Percentiles rank a stretch among this genome's conserved stretches.
Conservation (phyloP, 2,888 invertebrate species). For the Chirona hameri region DNA sequence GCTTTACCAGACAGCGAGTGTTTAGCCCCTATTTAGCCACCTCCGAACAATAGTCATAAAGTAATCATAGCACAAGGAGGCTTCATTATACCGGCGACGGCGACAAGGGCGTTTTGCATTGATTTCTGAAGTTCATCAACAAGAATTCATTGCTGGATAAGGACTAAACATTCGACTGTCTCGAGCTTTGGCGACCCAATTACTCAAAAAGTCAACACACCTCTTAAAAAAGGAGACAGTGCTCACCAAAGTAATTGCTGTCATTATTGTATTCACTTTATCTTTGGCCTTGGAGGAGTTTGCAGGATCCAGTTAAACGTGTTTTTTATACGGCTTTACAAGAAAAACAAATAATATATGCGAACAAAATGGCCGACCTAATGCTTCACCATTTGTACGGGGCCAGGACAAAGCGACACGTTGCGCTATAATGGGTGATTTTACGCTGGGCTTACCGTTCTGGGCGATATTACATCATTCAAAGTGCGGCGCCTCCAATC, state of each 20-base stretch:
- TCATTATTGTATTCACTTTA: not conserved
- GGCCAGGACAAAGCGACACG: not conserved
- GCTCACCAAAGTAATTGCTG: not conserved
- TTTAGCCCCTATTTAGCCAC: too few species aligned
- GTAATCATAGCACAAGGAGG: too few species aligned
- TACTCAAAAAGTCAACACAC: too few species aligned
- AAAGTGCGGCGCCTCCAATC: not conserved
- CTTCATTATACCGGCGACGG: too few species aligned
- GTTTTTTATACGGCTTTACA: not conserved
- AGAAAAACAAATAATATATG: not conserved
- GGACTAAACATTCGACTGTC: too few species aligned
- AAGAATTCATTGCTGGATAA: too few species aligned
- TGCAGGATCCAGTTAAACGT: not conserved
- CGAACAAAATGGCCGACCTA: not conserved
- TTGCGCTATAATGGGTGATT: not conserved
- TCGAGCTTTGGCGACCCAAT: too few species aligned
- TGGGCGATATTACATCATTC: not conserved
- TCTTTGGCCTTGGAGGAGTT: not conserved
- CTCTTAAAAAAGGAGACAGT: too few species aligned
- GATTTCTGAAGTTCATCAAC: too few species aligned
- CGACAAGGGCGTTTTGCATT: too few species aligned
- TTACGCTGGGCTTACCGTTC: not conserved
- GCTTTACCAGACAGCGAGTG: too few species aligned
- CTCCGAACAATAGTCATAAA: too few species aligned
- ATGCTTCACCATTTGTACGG: not conserved